These are phyloP conservation scores for Ellobius talpinus DNA, from an alignment of 2,113 vertebrate genomes.

Conservation along the genomic window DNA sequence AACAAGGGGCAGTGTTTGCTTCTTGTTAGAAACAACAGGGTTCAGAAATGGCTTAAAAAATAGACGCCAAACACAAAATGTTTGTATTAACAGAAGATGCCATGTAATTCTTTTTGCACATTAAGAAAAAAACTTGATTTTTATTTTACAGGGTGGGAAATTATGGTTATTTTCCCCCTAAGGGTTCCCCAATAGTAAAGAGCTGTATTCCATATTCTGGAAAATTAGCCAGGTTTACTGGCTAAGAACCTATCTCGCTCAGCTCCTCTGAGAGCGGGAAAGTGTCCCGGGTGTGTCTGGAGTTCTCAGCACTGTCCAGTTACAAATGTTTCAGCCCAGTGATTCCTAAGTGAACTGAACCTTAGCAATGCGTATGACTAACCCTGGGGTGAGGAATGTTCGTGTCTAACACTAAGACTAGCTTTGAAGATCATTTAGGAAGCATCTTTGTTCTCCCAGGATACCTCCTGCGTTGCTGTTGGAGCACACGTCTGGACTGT, in stretches of 20 bases:
- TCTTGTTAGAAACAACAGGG: slow-evolving; percentile 28
- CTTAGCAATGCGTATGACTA: slow-evolving; percentile 56
- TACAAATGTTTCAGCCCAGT: background rate
- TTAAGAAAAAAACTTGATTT: background rate
- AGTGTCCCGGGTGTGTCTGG: accelerated
- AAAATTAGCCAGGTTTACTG: background rate
- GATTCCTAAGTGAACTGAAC: slow-evolving; percentile 34
- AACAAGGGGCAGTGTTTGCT: background rate
- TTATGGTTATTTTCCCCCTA: background rate
- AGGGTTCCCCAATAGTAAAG: background rate
- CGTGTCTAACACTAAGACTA: background rate
- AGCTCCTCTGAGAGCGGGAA: background rate
- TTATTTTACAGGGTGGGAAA: background rate
- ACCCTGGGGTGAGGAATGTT: background rate
- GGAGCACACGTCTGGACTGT: background rate
- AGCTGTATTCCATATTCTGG: background rate
- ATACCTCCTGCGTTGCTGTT: background rate
- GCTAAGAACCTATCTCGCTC: background rate
- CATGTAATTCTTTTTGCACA: background rate
- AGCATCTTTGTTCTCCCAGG: background rate
- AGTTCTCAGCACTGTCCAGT: background rate
- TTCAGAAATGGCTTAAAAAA: slow-evolving; percentile 13
- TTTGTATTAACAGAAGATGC: background rate
- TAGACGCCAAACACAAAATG: background rate
- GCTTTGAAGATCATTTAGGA: slow-evolving; percentile 20